Percentiles rank a stretch among this genome's conserved stretches.
These are phyloP conservation scores for Drosophila hydei DNA, from an alignment of 1,140 invertebrate genomes.

Conservation along the genomic window DNA sequence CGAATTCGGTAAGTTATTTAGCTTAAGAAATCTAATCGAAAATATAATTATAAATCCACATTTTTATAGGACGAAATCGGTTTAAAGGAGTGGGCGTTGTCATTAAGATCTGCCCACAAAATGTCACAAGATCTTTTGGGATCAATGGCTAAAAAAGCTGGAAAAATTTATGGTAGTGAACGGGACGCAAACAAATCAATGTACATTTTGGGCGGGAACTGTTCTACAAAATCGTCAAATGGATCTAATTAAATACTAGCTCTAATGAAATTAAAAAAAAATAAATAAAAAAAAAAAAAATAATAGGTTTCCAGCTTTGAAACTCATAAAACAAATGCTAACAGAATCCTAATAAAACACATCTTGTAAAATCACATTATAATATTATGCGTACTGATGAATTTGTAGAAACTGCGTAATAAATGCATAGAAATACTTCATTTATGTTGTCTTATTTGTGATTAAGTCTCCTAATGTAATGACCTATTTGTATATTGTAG, in stretches of 20 bases:
- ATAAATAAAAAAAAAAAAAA: slow-evolving; percentile 33
- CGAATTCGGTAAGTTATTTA: slow-evolving; percentile 90
- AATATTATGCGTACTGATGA: slow-evolving; percentile 25
- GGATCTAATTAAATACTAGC: slow-evolving; percentile 74
- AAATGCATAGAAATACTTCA: slow-evolving; percentile 1
- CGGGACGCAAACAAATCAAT: slow-evolving; percentile 79
- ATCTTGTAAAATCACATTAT: slow-evolving; percentile 38
- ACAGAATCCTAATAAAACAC: slow-evolving; percentile 34
- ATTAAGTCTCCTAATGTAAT: slow-evolving; percentile 11
- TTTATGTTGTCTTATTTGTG: slow-evolving; percentile 1
- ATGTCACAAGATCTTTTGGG: slow-evolving; percentile 95
- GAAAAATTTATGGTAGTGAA: slow-evolving; percentile 97
- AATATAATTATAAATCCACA: background rate
- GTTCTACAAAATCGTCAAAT: slow-evolving; percentile 78
- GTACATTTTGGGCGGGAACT: slow-evolving; percentile 75
- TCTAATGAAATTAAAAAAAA: slow-evolving; percentile 41
- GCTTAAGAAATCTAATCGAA: background rate
- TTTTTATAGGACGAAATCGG: slow-evolving; percentile 94
- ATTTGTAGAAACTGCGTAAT: slow-evolving; percentile 28
- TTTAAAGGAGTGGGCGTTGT: slow-evolving; percentile 97
- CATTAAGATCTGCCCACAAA: slow-evolving; percentile 95
- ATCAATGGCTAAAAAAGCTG: slow-evolving; percentile 97
- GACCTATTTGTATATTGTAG: slow-evolving; percentile 28
- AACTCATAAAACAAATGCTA: slow-evolving; percentile 34
- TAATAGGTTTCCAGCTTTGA: slow-evolving; percentile 55